A percentile compares a stretch with the other conserved stretches of the same genome.
Evolutionary conservation across 2,797 vertebrate genomes (phyloP).

Genomic region (Hippoglossus hippoglossus): DNA sequence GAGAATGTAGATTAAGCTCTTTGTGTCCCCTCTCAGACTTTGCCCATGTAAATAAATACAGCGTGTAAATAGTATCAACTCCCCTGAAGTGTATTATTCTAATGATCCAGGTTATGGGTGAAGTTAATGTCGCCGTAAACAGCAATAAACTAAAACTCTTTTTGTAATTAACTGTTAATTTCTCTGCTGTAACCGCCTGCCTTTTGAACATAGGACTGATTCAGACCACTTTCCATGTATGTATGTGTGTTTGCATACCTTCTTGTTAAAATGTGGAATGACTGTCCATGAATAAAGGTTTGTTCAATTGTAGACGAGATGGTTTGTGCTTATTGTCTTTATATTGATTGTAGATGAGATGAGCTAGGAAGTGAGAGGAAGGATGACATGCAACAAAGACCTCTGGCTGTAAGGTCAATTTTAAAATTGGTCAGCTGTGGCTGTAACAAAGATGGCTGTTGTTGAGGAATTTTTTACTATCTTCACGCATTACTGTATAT

Average conservation of each 20-base stretch:
- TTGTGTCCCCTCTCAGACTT: constrained; percentile 57
- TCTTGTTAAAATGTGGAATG: constrained; percentile 71
- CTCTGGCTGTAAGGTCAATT: no score
- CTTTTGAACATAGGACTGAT: constrained; percentile 68
- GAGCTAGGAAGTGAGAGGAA: not conserved
- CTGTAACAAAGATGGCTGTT: no score
- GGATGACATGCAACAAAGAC: not conserved
- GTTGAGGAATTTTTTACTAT: no score
- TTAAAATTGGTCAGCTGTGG: no score
- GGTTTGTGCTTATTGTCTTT: constrained; percentile 15
- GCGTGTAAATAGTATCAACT: constrained; percentile 78
- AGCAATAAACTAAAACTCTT: constrained; percentile 54
- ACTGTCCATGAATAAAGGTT: constrained; percentile 80
- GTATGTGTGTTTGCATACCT: constrained; percentile 52
- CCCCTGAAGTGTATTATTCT: constrained; percentile 66
- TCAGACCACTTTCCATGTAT: constrained; percentile 74
- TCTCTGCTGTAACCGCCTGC: constrained; percentile 74
- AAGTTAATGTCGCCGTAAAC: constrained; percentile 53
- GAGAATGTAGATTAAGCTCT: constrained; percentile 63
- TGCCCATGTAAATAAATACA: constrained; percentile 72
- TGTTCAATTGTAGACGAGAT: constrained; percentile 61
- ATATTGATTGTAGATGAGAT: not conserved
- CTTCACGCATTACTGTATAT: no score
- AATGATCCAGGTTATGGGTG: constrained; percentile 67
- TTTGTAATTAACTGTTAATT: constrained; percentile 72